Percentiles rank a stretch among this genome's conserved stretches.
These are phyloP conservation scores for Labrus mixtus DNA, from an alignment of 2,113 vertebrate species.

Conservation along the genomic window DNA sequence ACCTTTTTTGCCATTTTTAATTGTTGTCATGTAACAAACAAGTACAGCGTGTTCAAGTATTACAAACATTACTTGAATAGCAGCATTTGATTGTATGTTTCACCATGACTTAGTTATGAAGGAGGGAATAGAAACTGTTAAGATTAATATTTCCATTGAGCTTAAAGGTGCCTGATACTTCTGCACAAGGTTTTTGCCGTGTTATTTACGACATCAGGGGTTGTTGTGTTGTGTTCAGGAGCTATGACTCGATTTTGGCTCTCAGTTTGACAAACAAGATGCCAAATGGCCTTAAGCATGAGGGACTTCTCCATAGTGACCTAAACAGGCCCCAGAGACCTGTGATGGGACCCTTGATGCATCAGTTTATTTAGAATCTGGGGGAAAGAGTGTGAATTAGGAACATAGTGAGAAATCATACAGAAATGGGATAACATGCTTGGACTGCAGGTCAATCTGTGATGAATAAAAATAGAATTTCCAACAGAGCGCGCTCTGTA, in stretches of 20 bases:
- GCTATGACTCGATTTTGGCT: conserved; percentile 2
- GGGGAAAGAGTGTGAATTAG: not conserved
- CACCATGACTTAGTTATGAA: conserved; percentile 7
- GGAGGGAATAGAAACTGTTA: no score
- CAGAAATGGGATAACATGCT: conserved; percentile 43
- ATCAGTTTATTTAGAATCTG: conserved; percentile 12
- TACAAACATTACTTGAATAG: conserved; percentile 7
- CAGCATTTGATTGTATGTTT: conserved; percentile 24
- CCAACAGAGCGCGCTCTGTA: conserved; percentile 42
- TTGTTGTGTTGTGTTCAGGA: not conserved
- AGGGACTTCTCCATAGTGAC: conserved; percentile 23
- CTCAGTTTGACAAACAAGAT: conserved; percentile 17
- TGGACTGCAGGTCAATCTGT: conserved; percentile 49
- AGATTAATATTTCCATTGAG: no score
- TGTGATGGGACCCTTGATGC: not conserved
- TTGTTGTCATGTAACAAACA: conserved; percentile 21
- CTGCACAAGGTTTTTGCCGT: conserved; percentile 1
- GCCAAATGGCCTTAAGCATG: conserved; percentile 21
- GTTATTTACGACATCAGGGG: not conserved
- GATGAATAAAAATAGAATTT: conserved; percentile 70
- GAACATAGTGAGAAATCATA: conserved; percentile 7
- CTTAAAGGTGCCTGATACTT: not conserved
- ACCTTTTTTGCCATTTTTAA: conserved; percentile 21
- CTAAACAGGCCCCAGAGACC: conserved; percentile 3
- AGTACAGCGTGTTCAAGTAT: conserved; percentile 5